phyloP scores from a whole-genome alignment of 2,113 vertebrate species.

The Calyptomena viridis region DNA sequence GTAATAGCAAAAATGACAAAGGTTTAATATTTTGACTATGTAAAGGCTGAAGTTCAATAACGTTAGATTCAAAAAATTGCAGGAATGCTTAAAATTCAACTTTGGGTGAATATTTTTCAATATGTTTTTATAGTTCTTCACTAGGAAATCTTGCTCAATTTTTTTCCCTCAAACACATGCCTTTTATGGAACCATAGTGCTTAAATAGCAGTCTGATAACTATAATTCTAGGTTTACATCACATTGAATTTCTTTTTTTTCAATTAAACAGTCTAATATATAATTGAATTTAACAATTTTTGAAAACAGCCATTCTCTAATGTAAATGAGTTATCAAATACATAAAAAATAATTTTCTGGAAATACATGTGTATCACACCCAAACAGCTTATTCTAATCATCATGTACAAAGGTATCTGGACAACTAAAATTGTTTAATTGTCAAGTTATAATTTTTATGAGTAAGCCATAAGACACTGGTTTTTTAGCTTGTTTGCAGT shows the following conservation, averaged over 20 bases:
- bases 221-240: not conserved
- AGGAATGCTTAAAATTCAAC: not conserved
- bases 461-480: not conserved
- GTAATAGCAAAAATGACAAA: not conserved
- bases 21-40: not conserved
- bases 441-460: not conserved
- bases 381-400: not conserved
- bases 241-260: not conserved
- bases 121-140: not conserved
- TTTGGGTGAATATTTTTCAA: not conserved
- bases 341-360: slow-evolving; percentile 1
- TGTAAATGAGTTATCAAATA: not conserved
- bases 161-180: not conserved
- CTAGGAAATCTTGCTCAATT: not conserved
- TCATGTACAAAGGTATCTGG: not conserved
- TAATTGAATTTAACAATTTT: not conserved
- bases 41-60: not conserved
- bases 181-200: not conserved
- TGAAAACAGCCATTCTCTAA: not conserved
- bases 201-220: not conserved
- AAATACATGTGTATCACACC: not conserved
- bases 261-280: not conserved
- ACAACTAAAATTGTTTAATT: not conserved
- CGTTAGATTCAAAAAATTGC: not conserved
- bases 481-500: not conserved